Conservation (phyloP, 2,888 invertebrate genomes). For the Pseudococcus viburni region DNA sequence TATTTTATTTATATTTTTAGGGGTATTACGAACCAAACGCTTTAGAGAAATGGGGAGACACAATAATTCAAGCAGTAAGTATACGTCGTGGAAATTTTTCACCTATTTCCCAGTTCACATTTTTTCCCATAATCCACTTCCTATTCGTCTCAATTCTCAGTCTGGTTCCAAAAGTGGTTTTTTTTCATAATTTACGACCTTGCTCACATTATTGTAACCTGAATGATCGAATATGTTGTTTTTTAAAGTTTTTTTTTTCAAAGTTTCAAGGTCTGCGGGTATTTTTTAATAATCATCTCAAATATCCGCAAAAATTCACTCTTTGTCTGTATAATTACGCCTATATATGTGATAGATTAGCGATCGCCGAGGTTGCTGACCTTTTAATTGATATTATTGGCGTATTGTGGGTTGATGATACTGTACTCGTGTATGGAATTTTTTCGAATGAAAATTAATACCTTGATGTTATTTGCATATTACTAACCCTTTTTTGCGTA, state of each 20-base stretch:
- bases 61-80: slow-evolving; percentile 62
- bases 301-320: slow-evolving; percentile 15
- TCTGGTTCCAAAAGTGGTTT: slow-evolving; percentile 46
- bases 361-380: neutral
- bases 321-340: neutral
- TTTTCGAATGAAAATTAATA: neutral
- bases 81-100: neutral
- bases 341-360: neutral
- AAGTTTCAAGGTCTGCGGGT: slow-evolving; percentile 28
- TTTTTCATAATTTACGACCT: slow-evolving; percentile 51
- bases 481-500: neutral
- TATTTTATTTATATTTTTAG: slow-evolving; percentile 68
- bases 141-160: slow-evolving; percentile 21
- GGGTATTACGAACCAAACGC: slow-evolving; percentile 79
- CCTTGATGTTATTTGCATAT: neutral
- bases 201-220: slow-evolving; percentile 36
- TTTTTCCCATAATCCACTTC: neutral
- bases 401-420: too few species aligned
- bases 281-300: slow-evolving; percentile 30
- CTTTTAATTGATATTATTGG: neutral
- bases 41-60: slow-evolving; percentile 81
- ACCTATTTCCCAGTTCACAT: neutral
- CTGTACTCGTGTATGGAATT: neutral
- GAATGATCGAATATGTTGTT: slow-evolving; percentile 12
- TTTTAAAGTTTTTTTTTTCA: slow-evolving; percentile 29